A percentile compares a stretch with the other conserved stretches of the same genome.
These are phyloP conservation scores for sheep (Ovis aries) DNA, from an alignment of 2,113 vertebrate species.

Conservation along the genomic window ARS-UI_Ramb_v3.0 NC_056054.1:223569001-223569500, in stretches of 20 bases:
- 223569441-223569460: not conserved
- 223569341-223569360: not conserved
- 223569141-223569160: not conserved
- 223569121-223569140: not conserved
- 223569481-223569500: not conserved
- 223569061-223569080: not conserved
- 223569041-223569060: not conserved
- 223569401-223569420: not conserved
- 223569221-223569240: not conserved
- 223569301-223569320: not conserved
- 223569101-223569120: not conserved
- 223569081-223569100: not conserved
- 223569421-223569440: not conserved
- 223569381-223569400: not conserved
- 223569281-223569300: not conserved
- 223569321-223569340: not conserved
- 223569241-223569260: not conserved
- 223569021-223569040: not conserved
- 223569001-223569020: not conserved
- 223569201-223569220: not conserved
- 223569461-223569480: not conserved
- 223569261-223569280: not conserved
- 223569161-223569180: not conserved
- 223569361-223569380: not conserved
- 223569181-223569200: not conserved